Evolutionary conservation across 1,140 invertebrate species (phyloP), one percentile per base, ranked within the genome.

Genomic region (Grapholita molesta): DNA sequence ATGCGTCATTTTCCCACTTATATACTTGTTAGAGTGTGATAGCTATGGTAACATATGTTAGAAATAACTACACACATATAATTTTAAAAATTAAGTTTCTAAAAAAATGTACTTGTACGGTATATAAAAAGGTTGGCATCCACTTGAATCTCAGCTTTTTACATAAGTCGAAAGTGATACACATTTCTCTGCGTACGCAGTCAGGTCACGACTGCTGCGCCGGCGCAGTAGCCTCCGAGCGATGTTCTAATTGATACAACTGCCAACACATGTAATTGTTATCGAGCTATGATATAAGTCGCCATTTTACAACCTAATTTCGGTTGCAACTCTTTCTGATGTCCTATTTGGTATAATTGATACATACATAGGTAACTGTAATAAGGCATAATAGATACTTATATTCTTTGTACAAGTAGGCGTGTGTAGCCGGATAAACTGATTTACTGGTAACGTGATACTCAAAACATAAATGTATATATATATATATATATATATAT

Each of bases 111-210:
- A n/a, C n/a, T n/a, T n/a, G n/a, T n/a, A n/a, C n/a, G n/a, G n/a
- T n/a, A n/a, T n/a, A 61, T 21, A 61, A 61, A 28, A 61, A 61
- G 55, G 55, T 61, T 61, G 55, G 24, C 55, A 28, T 61, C 28
- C 55, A 18, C 55, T 61, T n/a, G n/a, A 7, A 42, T 18, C 25
- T 32, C 30, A 61, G 25, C 6, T 28, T 61, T 61, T 61, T 61
- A 61, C 24, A 61, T 61, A 61, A 61, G 28, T 61, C 32, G 24
- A 61, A 61, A 61, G 55, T 61, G 55, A 61, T 61, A 61, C 55
- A 61, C 55, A 61, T 61, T 61, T 61, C 55, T 61, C 25, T 30
- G 55, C 55, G 55, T 28, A 28, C 25, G 25, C n/a, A 25, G 38
- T 18, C 53, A 28, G 28, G 55, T 61, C 55, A 61, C 55, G 55